Evolutionary conservation across 2,113 vertebrate genomes (phyloP).

Genomic region (Macaca fascicularis): DNA sequence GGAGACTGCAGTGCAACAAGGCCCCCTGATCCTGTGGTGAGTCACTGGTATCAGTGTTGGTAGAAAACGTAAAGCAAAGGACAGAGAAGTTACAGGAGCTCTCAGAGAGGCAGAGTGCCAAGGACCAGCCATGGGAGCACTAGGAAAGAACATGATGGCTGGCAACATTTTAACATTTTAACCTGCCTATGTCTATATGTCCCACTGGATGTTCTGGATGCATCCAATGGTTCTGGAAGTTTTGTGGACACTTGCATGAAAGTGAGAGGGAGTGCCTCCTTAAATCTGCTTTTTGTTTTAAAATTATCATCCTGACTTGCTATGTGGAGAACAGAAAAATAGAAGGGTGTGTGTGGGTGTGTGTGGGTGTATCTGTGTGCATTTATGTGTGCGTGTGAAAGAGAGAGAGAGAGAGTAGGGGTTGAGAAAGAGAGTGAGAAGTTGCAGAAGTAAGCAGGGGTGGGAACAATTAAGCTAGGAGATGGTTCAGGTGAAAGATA

Average conservation of each 20-base stretch:
- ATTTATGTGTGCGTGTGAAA: neutral
- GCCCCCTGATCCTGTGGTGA: neutral
- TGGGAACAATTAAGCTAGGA: neutral
- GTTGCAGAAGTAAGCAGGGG: neutral
- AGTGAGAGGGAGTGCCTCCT: too few relatives aligned
- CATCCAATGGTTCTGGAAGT: neutral
- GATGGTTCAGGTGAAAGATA: neutral
- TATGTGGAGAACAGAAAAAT: neutral
- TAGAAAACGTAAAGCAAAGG: neutral
- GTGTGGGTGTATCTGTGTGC: neutral
- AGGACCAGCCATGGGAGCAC: neutral
- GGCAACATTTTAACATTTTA: neutral
- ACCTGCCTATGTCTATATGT: neutral
- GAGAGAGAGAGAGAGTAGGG: fast-evolving
- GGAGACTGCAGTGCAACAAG: neutral
- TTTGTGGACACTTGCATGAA: too few relatives aligned
- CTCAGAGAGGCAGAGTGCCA: neutral
- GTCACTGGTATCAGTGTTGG: neutral
- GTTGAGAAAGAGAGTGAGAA: too few relatives aligned
- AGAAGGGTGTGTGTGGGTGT: neutral
- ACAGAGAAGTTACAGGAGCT: neutral
- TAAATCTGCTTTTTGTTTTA: neutral
- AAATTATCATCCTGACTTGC: neutral
- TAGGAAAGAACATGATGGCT: neutral
- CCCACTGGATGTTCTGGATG: neutral